Percentiles rank a stretch among this genome's conserved stretches.
These are phyloP conservation scores for Temnothorax unifasciatus DNA, from an alignment of 2,888 invertebrate species.

Conservation along the genomic window DNA sequence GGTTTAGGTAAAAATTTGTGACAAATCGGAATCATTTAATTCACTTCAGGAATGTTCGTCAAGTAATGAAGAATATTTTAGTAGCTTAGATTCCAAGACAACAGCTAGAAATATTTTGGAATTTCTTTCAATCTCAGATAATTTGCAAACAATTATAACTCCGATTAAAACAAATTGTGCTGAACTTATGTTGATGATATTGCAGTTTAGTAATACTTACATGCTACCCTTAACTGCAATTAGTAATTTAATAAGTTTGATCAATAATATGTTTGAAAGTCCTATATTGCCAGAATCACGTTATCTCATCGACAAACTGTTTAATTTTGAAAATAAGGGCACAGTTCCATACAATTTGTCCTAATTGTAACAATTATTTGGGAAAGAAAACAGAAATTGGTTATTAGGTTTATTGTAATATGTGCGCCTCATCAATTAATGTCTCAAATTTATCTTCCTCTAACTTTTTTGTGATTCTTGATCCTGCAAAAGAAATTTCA, in stretches of 20 bases:
- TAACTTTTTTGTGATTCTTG: not conserved
- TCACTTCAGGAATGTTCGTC: too few relatives aligned
- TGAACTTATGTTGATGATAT: conserved; percentile 3
- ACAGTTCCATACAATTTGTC: not conserved
- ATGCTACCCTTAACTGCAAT: not conserved
- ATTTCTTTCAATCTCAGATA: too few relatives aligned
- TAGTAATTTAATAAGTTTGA: not conserved
- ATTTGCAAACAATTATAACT: not conserved
- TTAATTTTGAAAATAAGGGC: not conserved
- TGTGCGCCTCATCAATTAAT: not conserved
- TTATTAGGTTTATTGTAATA: not conserved
- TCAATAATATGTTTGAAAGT: not conserved
- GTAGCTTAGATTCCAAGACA: too few relatives aligned
- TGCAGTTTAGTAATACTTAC: not conserved
- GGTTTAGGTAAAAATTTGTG: too few relatives aligned
- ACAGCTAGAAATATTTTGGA: too few relatives aligned
- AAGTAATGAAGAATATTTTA: too few relatives aligned
- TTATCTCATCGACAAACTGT: not conserved
- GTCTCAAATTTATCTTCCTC: not conserved
- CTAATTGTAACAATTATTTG: not conserved
- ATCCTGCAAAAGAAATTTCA: not conserved
- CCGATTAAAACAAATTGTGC: not conserved
- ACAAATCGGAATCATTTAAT: too few relatives aligned
- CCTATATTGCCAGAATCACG: not conserved
- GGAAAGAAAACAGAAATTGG: not conserved